phyloP scores from a whole-genome alignment of 1,140 invertebrate species.

The Bombus superbus region DNA sequence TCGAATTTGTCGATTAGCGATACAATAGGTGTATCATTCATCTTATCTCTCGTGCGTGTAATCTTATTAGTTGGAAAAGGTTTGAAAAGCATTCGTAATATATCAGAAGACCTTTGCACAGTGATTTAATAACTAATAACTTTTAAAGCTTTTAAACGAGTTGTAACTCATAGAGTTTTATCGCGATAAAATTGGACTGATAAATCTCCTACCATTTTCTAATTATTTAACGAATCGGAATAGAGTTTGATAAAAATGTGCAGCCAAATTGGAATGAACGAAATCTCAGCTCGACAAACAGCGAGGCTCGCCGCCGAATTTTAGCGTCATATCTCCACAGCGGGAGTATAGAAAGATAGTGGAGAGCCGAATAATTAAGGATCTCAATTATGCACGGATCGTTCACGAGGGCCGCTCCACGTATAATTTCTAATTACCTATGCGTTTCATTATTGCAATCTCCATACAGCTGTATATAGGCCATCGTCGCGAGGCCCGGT shows the following conservation, averaged over 20 bases:
- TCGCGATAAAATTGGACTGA: too few species aligned
- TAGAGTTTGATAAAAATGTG: not conserved
- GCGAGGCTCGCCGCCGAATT: not conserved
- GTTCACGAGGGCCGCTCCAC: constrained; percentile 2
- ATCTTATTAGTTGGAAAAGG: too few species aligned
- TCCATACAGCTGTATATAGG: not conserved
- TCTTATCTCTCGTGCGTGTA: too few species aligned
- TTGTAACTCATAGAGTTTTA: too few species aligned
- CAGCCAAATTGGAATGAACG: not conserved
- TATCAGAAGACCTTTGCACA: too few species aligned
- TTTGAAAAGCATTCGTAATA: too few species aligned
- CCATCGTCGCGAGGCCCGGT: not conserved
- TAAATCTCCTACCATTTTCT: too few species aligned
- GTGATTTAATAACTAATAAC: too few species aligned
- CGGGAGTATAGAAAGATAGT: constrained; percentile 13
- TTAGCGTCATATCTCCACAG: not conserved
- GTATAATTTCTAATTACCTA: constrained; percentile 35
- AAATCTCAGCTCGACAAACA: not conserved
- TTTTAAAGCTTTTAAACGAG: too few species aligned
- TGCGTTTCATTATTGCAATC: constrained; percentile 20
- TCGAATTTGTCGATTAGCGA: too few species aligned
- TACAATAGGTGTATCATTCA: too few species aligned
- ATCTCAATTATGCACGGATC: constrained; percentile 27
- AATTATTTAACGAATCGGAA: not conserved
- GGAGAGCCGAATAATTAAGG: constrained; percentile 43